Conservation (phyloP, 2,888 invertebrate species). For the Dicycla oo region DNA sequence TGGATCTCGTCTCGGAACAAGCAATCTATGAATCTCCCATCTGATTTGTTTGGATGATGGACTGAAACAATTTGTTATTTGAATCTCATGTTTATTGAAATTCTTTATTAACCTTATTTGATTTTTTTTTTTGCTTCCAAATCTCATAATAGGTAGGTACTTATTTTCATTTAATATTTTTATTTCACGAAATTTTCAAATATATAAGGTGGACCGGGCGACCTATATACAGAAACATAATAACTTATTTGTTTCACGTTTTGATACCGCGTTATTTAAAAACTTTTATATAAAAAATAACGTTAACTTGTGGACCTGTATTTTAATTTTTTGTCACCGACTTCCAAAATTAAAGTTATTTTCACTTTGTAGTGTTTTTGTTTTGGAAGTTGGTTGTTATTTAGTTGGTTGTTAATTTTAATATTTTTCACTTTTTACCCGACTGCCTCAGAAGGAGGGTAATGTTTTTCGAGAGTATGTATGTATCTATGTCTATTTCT, state of each 20-base stretch:
- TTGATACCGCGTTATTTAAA: not conserved
- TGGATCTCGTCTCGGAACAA: constrained; percentile 59
- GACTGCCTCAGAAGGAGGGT: too few relatives aligned
- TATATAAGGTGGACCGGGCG: not conserved
- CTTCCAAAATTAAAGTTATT: too few relatives aligned
- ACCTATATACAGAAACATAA: not conserved
- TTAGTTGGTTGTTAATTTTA: too few relatives aligned
- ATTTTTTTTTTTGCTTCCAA: not conserved
- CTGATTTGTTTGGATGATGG: constrained; percentile 46
- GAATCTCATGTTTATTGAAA: constrained; percentile 21
- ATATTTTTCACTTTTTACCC: too few relatives aligned
- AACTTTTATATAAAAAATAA: too few relatives aligned
- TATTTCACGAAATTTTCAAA: not conserved
- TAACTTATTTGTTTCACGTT: not conserved
- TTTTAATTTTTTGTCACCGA: too few relatives aligned
- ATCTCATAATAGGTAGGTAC: not conserved
- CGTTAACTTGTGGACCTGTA: too few relatives aligned
- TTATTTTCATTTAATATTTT: not conserved
- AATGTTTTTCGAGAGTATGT: too few relatives aligned
- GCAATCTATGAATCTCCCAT: constrained; percentile 48
- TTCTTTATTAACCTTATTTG: not conserved
- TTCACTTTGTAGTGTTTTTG: too few relatives aligned
- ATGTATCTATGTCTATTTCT: too few relatives aligned
- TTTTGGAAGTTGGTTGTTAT: too few relatives aligned
- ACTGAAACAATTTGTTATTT: constrained; percentile 28